Base-by-base conservation (phyloP, 92 coral and sea anemone genomes). In the Palythoa caribaeorum region DNA sequence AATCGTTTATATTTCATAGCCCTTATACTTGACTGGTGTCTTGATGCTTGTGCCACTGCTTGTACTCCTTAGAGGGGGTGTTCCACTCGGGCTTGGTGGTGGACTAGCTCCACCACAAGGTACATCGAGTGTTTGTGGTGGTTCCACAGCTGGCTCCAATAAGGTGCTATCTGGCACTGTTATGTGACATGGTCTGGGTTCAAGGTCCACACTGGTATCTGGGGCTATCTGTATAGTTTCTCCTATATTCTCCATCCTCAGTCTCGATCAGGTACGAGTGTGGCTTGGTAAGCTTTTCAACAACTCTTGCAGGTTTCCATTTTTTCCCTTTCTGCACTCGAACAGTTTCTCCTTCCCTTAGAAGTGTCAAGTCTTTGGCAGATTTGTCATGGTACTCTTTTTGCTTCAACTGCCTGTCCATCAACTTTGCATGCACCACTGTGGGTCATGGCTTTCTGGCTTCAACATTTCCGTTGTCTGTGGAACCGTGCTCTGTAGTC, bases 201-300 rank as follows among this genome's bases (percentile, higher is more conserved):
- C 28, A 28, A 28, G 28, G 28, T 28, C 28, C 28, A 28, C 28
- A 28, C 28, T 28, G 28, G 28, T 28, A 28, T 28, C 28, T 28
- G 28, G 28, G 28, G 28, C 28, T 28, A 28, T 28, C 28, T 28
- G 28, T 53, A 17, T 38, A 66, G 36, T 66, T 87, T 59, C 77
- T 59, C 21, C 80, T 74, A 83, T 87, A 87, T 84, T 38, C 84
- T 10, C 77, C 77, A 12, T 73, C 53, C 80, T 19, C 86, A 59
- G 90, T 87, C 47, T 78, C 78, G 36, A 87, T 74, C 87, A 50
- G 69, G 69, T 57, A 80, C 12, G 87, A 73, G 47, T 75, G 72
- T 7, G 69, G 80, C 69, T 73, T 55, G 19, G 87, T 53, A 55
- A 80, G 87, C 52, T 53, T 39, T 13, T 78, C 51, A 79, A 71